Conservation (phyloP, 64 coral and sea anemone species). For the Acropora yongei region DNA sequence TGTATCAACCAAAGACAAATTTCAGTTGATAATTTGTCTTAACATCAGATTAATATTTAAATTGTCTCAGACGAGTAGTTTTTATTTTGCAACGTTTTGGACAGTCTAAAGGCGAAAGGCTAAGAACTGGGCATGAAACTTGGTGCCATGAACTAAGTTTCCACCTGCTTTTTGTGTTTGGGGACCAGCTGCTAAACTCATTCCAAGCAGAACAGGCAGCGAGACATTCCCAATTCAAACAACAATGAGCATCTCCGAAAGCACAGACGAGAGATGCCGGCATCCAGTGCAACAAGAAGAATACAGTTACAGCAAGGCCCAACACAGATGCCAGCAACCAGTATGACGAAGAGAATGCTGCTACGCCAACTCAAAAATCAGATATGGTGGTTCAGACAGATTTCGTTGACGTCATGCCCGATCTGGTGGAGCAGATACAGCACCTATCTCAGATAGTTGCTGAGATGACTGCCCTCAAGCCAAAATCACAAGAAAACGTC, state of each 20-base stretch:
- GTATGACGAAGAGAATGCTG: neutral
- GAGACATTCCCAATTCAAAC: conserved; percentile 4
- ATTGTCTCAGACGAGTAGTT: neutral
- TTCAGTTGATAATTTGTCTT: neutral
- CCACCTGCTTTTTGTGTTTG: neutral
- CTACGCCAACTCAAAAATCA: neutral
- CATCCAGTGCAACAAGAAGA: conserved; percentile 6
- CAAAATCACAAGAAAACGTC: neutral
- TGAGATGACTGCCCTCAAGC: neutral
- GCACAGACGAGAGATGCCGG: neutral
- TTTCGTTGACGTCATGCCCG: neutral
- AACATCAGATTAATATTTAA: neutral
- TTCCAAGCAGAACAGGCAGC: neutral
- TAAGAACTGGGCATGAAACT: neutral
- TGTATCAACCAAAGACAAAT: neutral
- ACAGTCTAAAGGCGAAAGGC: neutral
- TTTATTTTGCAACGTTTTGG: neutral
- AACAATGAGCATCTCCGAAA: no score
- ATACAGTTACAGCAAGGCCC: neutral
- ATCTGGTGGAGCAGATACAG: neutral
- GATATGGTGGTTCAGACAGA: conserved; percentile 1
- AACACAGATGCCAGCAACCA: neutral
- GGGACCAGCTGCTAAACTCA: neutral
- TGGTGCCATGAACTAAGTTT: neutral
- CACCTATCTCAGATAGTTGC: neutral